phyloP scores from a whole-genome alignment of 2,888 invertebrate genomes.

The Urechis unicinctus region DNA sequence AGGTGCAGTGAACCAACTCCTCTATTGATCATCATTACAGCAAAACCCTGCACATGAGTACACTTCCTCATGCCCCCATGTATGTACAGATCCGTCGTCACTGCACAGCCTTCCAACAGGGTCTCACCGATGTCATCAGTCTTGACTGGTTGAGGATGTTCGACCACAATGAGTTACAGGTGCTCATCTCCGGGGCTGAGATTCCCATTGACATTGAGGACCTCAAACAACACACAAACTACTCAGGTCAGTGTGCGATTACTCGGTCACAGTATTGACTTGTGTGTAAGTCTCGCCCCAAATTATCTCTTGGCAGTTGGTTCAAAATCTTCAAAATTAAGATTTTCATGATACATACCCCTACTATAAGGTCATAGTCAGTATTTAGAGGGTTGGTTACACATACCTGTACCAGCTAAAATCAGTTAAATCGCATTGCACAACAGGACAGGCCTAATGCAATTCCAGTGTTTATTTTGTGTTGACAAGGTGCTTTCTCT shows the following conservation, averaged over 20 bases:
- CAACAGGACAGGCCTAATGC: no score
- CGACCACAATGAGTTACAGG: conserved; percentile 86
- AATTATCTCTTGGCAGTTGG: no score
- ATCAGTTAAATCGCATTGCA: no score
- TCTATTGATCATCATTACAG: not conserved
- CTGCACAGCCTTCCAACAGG: conserved; percentile 80
- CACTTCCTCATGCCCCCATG: not conserved
- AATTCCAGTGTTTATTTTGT: not conserved
- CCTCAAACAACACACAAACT: conserved; percentile 77
- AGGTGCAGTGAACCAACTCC: conserved; percentile 51
- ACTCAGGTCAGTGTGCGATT: conserved; percentile 63
- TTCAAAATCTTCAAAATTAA: no score
- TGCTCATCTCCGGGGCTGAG: conserved; percentile 91
- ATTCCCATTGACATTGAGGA: conserved; percentile 90
- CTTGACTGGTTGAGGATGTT: conserved; percentile 93
- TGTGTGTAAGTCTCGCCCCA: no score
- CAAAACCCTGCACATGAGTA: not conserved
- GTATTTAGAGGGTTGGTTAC: no score
- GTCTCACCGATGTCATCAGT: conserved; percentile 83
- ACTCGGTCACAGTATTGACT: no score
- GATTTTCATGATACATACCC: no score
- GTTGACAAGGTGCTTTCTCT: not conserved
- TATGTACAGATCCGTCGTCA: conserved; percentile 61
- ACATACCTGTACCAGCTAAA: no score
- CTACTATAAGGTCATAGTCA: no score